Conservation (phyloP, 2,888 invertebrate genomes). For the Diploptera punctata region DNA sequence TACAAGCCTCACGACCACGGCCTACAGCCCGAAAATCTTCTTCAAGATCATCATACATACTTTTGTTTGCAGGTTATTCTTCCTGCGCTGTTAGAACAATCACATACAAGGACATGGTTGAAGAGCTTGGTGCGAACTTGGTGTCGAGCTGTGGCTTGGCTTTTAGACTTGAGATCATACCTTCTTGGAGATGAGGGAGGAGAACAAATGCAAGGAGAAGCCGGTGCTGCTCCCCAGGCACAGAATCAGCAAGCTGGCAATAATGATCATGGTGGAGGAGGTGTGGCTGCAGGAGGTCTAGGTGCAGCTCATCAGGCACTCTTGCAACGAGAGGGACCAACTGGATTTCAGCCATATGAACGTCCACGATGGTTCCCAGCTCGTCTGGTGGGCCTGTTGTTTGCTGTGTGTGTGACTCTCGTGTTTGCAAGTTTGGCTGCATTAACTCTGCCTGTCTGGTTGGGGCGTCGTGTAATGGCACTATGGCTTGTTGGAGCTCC, state of each 20-base stretch:
- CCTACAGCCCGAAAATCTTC: too few relatives aligned
- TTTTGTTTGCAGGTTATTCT: slow-evolving; percentile 75
- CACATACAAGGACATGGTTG: slow-evolving; percentile 93
- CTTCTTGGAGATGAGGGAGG: slow-evolving; percentile 73
- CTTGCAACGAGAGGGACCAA: slow-evolving; percentile 79
- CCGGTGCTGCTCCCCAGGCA: slow-evolving; percentile 22
- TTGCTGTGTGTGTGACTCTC: slow-evolving; percentile 83
- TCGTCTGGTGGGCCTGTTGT: slow-evolving; percentile 68
- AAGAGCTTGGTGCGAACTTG: slow-evolving; percentile 87
- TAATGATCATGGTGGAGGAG: slow-evolving; percentile 55
- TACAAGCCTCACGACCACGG: too few relatives aligned
- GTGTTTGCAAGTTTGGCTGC: slow-evolving; percentile 84
- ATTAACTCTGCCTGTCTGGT: slow-evolving; percentile 88
- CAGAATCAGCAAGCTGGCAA: slow-evolving; percentile 51
- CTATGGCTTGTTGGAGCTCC: slow-evolving; percentile 75
- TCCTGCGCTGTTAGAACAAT: slow-evolving; percentile 95
- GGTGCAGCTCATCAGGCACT: slow-evolving; percentile 91
- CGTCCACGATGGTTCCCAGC: slow-evolving; percentile 82
- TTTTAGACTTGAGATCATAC: slow-evolving; percentile 88
- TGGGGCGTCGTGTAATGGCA: slow-evolving; percentile 88
- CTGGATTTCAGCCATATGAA: slow-evolving; percentile 90
- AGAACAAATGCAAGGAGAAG: slow-evolving; percentile 18
- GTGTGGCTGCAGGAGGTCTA: slow-evolving; percentile 55
- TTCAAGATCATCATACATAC: too few relatives aligned
- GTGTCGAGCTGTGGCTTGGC: slow-evolving; percentile 85